Evolutionary conservation across 2,797 vertebrate genomes (phyloP).

Genomic region (Yasuhikotakia modesta): DNA sequence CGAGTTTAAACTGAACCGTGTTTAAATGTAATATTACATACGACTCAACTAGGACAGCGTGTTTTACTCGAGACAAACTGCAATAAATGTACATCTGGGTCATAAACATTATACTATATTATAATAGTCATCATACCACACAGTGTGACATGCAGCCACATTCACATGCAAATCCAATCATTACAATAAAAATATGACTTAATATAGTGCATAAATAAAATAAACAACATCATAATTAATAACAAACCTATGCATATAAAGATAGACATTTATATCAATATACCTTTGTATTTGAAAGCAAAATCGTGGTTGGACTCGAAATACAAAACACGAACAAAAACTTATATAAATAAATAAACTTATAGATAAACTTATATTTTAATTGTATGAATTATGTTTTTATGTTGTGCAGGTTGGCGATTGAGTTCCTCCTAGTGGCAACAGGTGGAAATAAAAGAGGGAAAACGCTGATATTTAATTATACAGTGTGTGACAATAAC

Average conservation of each 20-base stretch:
- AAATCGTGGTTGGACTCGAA: not conserved
- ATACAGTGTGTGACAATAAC: not conserved
- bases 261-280: not conserved
- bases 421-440: constrained; percentile 52
- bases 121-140: not conserved
- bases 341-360: not conserved
- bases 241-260: no score
- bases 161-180: not conserved
- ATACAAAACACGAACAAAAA: not conserved
- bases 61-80: not conserved
- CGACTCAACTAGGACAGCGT: not conserved
- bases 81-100: not conserved
- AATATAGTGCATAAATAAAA: not conserved
- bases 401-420: not conserved
- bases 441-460: constrained; percentile 11
- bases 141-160: not conserved
- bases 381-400: no score
- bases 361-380: no score
- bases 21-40: not conserved
- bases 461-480: not conserved
- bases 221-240: no score
- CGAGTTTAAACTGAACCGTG: no score
- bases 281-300: not conserved
- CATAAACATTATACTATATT: no score
- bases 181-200: not conserved